Evolutionary conservation across 1,140 invertebrate genomes (phyloP).

Genomic region (Sogatella furcifera): DNA sequence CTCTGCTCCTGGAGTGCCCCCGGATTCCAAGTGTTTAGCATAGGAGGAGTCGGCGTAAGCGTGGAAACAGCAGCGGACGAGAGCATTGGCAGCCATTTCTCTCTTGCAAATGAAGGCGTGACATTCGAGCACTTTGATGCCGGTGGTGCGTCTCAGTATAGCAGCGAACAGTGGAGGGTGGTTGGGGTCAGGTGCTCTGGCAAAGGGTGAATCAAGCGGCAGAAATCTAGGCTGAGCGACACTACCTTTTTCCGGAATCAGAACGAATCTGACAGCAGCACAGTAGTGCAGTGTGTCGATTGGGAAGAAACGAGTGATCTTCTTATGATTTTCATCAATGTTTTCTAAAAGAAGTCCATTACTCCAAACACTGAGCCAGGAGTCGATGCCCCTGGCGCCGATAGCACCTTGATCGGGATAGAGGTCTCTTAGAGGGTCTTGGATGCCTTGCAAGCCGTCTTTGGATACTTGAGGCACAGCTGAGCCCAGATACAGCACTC

Average conservation of each 20-base stretch:
- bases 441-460: slow-evolving; percentile 93
- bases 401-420: slow-evolving; percentile 83
- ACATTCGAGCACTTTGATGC: slow-evolving; percentile 95
- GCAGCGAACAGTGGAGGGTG: slow-evolving; percentile 93
- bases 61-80: slow-evolving; percentile 87
- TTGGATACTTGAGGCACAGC: slow-evolving; percentile 93
- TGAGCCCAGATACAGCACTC: slow-evolving; percentile 92
- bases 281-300: slow-evolving; percentile 93
- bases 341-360: slow-evolving; percentile 92
- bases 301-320: slow-evolving; percentile 90
- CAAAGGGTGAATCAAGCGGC: slow-evolving; percentile 89
- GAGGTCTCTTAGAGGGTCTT: slow-evolving; percentile 85
- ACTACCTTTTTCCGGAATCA: slow-evolving; percentile 37
- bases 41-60: slow-evolving; percentile 87
- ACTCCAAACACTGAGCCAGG: slow-evolving; percentile 91
- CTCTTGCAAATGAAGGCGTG: slow-evolving; percentile 95
- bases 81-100: slow-evolving; percentile 83
- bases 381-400: slow-evolving; percentile 83
- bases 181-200: slow-evolving; percentile 64
- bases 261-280: slow-evolving; percentile 74
- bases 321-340: slow-evolving; percentile 84
- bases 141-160: slow-evolving; percentile 83
- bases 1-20: not conserved
- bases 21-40: slow-evolving; percentile 58
- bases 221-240: slow-evolving; percentile 67